A percentile compares a stretch with the other conserved stretches of the same genome.
Evolutionary conservation across 2,113 vertebrate genomes (phyloP).

Genomic region (Odocoileus hemionus): DNA sequence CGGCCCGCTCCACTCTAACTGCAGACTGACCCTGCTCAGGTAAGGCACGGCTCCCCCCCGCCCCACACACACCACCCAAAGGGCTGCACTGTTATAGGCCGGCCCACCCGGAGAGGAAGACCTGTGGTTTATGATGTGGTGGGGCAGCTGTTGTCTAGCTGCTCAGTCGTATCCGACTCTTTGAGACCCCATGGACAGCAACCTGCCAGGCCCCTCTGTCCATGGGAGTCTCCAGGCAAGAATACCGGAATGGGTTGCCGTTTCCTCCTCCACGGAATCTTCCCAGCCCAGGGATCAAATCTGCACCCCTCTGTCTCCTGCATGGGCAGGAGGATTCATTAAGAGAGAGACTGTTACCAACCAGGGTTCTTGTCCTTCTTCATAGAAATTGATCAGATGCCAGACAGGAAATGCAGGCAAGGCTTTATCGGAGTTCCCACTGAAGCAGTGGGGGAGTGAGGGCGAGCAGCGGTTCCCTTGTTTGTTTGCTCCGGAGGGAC

Average conservation of each 20-base stretch:
- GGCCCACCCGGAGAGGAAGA: neutral
- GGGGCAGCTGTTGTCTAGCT: neutral
- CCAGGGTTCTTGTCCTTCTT: neutral
- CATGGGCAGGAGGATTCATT: neutral
- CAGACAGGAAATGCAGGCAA: neutral
- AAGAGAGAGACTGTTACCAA: neutral
- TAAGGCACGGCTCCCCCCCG: conserved; percentile 20
- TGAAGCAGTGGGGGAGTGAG: neutral
- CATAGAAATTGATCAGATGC: neutral
- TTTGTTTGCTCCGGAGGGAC: neutral
- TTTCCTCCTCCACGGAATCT: neutral
- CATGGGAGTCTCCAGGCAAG: neutral
- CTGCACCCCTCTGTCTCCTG: neutral
- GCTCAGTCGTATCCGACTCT: neutral
- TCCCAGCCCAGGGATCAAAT: neutral
- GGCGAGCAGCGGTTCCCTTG: neutral
- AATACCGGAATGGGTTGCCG: neutral
- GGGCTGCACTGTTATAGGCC: neutral
- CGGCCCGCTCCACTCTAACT: conserved; percentile 63
- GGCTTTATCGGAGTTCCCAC: neutral
- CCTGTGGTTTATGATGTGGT: neutral
- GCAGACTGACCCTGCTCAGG: conserved; percentile 68
- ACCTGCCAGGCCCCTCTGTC: neutral
- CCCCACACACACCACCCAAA: neutral
- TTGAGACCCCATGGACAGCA: neutral